Evolutionary conservation across 2,113 vertebrate genomes (phyloP), one percentile per base, ranked within the genome.

Genomic region (Zootoca vivipara): DNA sequence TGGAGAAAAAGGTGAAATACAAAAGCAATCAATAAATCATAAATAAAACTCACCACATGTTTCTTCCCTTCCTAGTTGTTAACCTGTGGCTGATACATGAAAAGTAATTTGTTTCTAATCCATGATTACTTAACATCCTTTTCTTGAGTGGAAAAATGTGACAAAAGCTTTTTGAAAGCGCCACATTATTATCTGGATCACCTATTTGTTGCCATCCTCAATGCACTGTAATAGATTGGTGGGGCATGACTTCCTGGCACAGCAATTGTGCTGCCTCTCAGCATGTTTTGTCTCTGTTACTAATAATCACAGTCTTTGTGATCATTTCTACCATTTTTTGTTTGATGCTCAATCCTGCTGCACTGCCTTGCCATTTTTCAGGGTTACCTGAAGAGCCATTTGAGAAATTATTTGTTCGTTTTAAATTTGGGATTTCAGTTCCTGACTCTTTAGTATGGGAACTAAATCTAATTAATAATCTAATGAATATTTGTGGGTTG

Each of bases 41-140:
- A 52, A 52, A 52, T 52, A 52, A 83, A 52, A 52, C 18, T 62
- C 38, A 33, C 52, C 15, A 62, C 75, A 67, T 67, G 62, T 82
- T 74, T 38, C 83, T n/a, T 20, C 46, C n/a, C 2, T 28, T 33
- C 52, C 64, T 35, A 62, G 5, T 85, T 13, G 24, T 58, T 85
- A 75, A 75, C 70, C 46, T 74, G 69, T 73, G 40, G 33, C 70
- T 74, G 70, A 85, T 75, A 33, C 70, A 74, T 28, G 83, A 74
- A 83, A 85, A 35, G 70, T 85, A 56, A 75, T 75, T 75, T 85
- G 73, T 24, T 83, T 30, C 82, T 85, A 85, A 85, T 75, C 72
- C 58, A 40, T 40, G 72, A 75, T 85, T 75, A 85, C 46, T 38
- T 85, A 64, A 75, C 28, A 65, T 77, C 20, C 33, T 85, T 85